phyloP scores from a whole-genome alignment of 1,140 invertebrate species.

The Sinonovacula constricta region DNA sequence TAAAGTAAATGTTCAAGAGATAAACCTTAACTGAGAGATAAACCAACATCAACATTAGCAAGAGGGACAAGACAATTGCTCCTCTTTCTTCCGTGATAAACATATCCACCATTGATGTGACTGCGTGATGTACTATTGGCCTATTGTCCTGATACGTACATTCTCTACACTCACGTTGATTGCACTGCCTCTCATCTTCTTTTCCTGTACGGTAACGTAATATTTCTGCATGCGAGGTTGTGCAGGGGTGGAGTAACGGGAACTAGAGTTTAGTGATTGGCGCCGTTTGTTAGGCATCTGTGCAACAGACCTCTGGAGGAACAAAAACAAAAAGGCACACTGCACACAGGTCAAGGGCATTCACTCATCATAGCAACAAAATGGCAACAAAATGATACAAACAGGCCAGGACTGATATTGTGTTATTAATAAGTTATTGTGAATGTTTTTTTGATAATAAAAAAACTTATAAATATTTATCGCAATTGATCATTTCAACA shows the following conservation, averaged over 20 bases:
- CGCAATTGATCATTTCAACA: too few species aligned
- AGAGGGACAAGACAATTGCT: too few species aligned
- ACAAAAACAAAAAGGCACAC: conserved; percentile 22
- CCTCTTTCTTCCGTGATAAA: too few species aligned
- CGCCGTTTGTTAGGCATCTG: conserved; percentile 36
- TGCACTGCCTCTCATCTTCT: conserved; percentile 22
- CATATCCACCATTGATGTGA: too few species aligned
- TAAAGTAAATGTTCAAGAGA: too few species aligned
- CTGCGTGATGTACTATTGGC: too few species aligned
- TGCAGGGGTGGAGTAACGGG: conserved; percentile 34
- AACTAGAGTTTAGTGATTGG: conserved; percentile 14
- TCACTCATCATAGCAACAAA: not conserved
- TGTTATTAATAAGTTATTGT: not conserved
- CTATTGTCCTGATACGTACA: too few species aligned
- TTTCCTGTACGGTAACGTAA: conserved; percentile 47
- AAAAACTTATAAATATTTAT: too few species aligned
- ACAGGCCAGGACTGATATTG: not conserved
- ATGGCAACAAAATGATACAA: not conserved
- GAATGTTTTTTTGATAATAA: too few species aligned
- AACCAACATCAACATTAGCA: too few species aligned
- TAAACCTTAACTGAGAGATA: too few species aligned
- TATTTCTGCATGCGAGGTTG: conserved; percentile 42
- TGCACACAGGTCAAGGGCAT: conserved; percentile 28
- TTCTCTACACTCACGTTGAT: too few species aligned
- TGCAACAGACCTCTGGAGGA: conserved; percentile 32